phyloP scores from a whole-genome alignment of 2,888 invertebrate species.

The Amblyjoppa fuscipennis region DNA sequence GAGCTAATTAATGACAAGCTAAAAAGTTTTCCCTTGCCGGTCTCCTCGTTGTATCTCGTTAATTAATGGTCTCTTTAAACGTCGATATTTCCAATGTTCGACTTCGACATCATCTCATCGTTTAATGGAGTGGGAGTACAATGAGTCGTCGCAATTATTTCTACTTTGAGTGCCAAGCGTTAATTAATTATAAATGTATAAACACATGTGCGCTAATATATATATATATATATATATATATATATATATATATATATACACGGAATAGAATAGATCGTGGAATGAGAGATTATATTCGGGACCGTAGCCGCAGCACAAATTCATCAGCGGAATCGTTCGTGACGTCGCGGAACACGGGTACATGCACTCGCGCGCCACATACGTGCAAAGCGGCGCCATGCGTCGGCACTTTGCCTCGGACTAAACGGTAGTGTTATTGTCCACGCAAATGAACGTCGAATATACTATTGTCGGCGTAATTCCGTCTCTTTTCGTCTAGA shows the following conservation, averaged over 20 bases:
- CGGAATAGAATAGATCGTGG: neutral
- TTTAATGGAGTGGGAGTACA: slow-evolving; percentile 22
- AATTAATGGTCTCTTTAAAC: slow-evolving; percentile 7
- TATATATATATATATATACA: neutral
- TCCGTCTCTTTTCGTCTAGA: neutral
- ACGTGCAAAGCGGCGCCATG: slow-evolving; percentile 54
- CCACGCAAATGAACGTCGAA: neutral
- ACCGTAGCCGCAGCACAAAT: slow-evolving; percentile 33
- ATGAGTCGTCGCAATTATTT: slow-evolving; percentile 45
- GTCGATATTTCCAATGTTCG: neutral
- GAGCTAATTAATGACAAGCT: slow-evolving; percentile 53
- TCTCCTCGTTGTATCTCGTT: slow-evolving; percentile 29
- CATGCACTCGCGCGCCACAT: slow-evolving; percentile 52
- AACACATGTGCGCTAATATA: neutral
- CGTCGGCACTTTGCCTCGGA: neutral
- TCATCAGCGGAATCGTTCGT: slow-evolving; percentile 69
- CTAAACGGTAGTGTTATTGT: neutral
- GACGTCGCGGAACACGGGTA: slow-evolving; percentile 62
- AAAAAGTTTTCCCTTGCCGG: slow-evolving; percentile 19
- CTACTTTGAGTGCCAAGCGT: slow-evolving; percentile 21
- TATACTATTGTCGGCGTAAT: slow-evolving; percentile 7
- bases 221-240: neutral
- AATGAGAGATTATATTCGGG: slow-evolving; percentile 27
- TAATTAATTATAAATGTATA: slow-evolving; percentile 47
- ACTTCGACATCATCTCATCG: neutral